Conservation (phyloP, 2,888 invertebrate species). For the Andrena trimmerana region DNA sequence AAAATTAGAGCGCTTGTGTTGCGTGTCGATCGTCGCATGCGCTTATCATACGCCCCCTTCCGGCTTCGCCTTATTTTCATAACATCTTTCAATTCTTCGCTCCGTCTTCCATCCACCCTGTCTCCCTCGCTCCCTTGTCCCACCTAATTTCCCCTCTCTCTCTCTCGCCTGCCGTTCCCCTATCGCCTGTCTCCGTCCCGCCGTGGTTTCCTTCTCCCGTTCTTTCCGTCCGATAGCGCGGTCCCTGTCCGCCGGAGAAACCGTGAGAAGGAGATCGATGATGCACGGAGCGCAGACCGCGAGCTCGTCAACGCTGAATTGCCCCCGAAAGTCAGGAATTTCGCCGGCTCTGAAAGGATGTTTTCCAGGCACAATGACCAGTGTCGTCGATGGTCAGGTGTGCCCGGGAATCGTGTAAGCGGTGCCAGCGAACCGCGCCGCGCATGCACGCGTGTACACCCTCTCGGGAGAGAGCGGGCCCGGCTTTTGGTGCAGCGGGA, state of each 20-base stretch:
- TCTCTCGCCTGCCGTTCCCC: neutral
- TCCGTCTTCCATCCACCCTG: slow-evolving; percentile 23
- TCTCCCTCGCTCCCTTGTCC: neutral
- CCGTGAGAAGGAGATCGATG: slow-evolving; percentile 83
- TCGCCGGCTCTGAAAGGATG: neutral
- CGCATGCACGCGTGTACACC: slow-evolving; percentile 17
- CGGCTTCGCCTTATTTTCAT: slow-evolving; percentile 84
- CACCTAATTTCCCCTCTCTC: neutral
- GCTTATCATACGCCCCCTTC: slow-evolving; percentile 84
- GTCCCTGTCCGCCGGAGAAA: slow-evolving; percentile 70
- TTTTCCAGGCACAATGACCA: neutral
- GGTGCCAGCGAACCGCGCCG: slow-evolving; percentile 21
- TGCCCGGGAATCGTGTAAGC: neutral
- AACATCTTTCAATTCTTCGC: slow-evolving; percentile 82
- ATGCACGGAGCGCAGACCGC: slow-evolving; percentile 60
- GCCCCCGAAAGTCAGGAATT: slow-evolving; percentile 25
- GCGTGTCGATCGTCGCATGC: slow-evolving; percentile 85
- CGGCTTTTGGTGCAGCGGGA: slow-evolving; percentile 12
- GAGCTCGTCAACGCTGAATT: slow-evolving; percentile 36
- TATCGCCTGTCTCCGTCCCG: neutral
- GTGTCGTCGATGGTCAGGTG: slow-evolving; percentile 31
- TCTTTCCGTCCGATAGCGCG: slow-evolving; percentile 42
- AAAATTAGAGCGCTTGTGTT: slow-evolving; percentile 83
- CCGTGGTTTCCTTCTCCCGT: neutral
- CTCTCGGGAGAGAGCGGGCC: neutral